These are phyloP conservation scores for Hymenochirus boettgeri DNA, from an alignment of 2,113 vertebrate species.

Conservation along the genomic window DNA sequence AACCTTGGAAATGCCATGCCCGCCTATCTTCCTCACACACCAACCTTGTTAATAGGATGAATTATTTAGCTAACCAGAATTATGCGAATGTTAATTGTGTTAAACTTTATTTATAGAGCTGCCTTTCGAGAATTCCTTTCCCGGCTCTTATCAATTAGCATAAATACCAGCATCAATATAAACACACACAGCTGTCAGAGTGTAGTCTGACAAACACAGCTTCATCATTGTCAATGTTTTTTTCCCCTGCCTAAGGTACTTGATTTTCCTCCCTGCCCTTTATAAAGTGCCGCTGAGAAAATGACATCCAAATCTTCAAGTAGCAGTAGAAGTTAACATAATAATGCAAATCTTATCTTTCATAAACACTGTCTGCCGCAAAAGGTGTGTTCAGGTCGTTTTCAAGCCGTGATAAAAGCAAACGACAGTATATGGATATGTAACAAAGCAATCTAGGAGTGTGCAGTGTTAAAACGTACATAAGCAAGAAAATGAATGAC, in stretches of 20 bases:
- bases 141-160: slow-evolving; percentile 40
- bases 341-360: slow-evolving; percentile 36
- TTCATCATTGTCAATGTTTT: slow-evolving; percentile 36
- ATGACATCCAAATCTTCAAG: slow-evolving; percentile 27
- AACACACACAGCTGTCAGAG: slow-evolving; percentile 42
- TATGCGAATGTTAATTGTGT: slow-evolving; percentile 40
- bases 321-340: slow-evolving; percentile 32
- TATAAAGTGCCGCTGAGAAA: slow-evolving; percentile 26
- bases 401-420: slow-evolving; percentile 1
- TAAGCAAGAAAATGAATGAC: not conserved
- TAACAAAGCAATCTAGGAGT: slow-evolving; percentile 6
- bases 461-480: not conserved
- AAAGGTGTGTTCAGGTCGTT: slow-evolving; percentile 19
- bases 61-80: slow-evolving; percentile 42
- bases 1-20: slow-evolving; percentile 42
- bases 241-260: slow-evolving; percentile 12
- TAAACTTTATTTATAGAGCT: slow-evolving; percentile 42
- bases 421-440: not conserved
- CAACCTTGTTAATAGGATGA: slow-evolving; percentile 42
- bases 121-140: slow-evolving; percentile 40
- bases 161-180: slow-evolving; percentile 42
- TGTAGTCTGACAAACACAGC: slow-evolving; percentile 37
- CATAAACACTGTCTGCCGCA: slow-evolving; percentile 5
- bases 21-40: slow-evolving; percentile 30
- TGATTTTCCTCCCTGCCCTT: slow-evolving; percentile 29